These are phyloP conservation scores for Cybosia mesomella DNA, from an alignment of 2,888 invertebrate genomes.

Conservation along the genomic window DNA sequence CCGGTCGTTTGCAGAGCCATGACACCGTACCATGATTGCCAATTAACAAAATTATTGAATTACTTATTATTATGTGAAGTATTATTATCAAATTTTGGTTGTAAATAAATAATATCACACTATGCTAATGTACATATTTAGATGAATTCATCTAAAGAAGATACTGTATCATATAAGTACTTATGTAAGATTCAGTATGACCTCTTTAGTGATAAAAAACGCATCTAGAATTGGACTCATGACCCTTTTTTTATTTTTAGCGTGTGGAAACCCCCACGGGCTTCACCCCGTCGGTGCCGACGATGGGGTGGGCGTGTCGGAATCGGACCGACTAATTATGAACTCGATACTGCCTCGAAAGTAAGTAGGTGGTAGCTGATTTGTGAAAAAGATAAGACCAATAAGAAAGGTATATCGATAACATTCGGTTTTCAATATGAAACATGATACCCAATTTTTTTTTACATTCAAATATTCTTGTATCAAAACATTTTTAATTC, in stretches of 20 bases:
- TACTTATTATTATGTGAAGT: slow-evolving; percentile 26
- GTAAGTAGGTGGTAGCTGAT: not conserved
- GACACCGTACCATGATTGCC: slow-evolving; percentile 80
- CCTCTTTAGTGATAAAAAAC: not conserved
- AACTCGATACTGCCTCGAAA: not conserved
- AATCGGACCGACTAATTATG: not conserved
- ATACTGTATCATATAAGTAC: not conserved
- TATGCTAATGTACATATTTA: not conserved
- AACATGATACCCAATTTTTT: not conserved
- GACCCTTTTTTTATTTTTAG: too few relatives aligned
- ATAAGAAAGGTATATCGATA: not conserved
- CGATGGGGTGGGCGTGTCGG: too few relatives aligned
- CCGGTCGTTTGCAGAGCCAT: slow-evolving; percentile 72
- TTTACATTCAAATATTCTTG: not conserved
- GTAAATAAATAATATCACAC: not conserved
- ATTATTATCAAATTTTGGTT: slow-evolving; percentile 3
- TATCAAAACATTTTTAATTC: not conserved
- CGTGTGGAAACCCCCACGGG: too few relatives aligned
- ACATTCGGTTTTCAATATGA: not conserved
- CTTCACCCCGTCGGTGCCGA: too few relatives aligned
- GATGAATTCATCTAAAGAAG: not conserved
- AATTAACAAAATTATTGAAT: slow-evolving; percentile 74
- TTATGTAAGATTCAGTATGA: not conserved
- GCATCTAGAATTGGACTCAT: not conserved
- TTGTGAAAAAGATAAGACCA: not conserved